A percentile compares a stretch with the other conserved stretches of the same genome.
These are phyloP conservation scores for Urocynchramus pylzowi DNA, from an alignment of 2,113 vertebrate genomes.

Conservation along the genomic window DNA sequence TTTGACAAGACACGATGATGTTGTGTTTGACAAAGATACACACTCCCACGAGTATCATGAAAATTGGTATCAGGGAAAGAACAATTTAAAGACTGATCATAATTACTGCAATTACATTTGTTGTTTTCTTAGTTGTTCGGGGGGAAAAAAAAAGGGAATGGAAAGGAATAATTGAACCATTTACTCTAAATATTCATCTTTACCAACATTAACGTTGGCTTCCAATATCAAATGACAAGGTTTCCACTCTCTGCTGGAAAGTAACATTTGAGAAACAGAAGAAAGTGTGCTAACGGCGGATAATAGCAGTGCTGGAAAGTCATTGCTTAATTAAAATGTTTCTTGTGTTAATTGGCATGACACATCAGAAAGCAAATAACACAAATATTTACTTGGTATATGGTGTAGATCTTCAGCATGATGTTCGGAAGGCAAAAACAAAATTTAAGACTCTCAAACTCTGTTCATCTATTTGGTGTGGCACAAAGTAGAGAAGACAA, in stretches of 20 bases:
- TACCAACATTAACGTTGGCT: background rate
- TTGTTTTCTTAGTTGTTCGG: slow-evolving; percentile 13
- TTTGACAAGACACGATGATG: background rate
- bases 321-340: slow-evolving; percentile 8
- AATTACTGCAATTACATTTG: slow-evolving; percentile 43
- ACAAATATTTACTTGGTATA: background rate
- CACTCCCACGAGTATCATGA: background rate
- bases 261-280: background rate
- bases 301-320: background rate
- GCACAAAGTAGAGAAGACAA: background rate
- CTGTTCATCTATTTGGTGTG: background rate
- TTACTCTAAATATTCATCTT: slow-evolving; percentile 36
- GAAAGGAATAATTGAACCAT: slow-evolving; percentile 23
- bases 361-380: background rate
- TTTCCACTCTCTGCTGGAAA: slow-evolving; percentile 4
- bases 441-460: background rate
- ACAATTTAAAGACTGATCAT: slow-evolving; percentile 7
- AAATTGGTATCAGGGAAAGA: slow-evolving; percentile 4
- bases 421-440: background rate
- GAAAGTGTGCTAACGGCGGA: background rate
- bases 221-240: background rate
- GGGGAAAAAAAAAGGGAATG: background rate
- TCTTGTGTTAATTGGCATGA: background rate
- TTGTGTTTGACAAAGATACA: slow-evolving; percentile 1
- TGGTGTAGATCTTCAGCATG: background rate